phyloP scores from a whole-genome alignment of 2,113 vertebrate genomes.

The Tachuris rubrigastra region DNA sequence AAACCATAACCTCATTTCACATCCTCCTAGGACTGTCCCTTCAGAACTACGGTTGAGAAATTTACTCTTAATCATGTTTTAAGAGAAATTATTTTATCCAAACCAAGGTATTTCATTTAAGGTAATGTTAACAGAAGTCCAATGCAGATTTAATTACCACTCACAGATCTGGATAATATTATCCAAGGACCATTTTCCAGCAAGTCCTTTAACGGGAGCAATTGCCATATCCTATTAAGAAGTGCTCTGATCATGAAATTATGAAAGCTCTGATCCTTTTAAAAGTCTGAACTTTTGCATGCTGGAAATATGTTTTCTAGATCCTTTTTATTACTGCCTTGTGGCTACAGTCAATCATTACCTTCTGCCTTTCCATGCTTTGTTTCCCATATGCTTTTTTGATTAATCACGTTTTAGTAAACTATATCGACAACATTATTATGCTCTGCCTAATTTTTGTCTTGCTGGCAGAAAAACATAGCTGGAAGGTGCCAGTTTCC shows the following conservation, averaged over 20 bases:
- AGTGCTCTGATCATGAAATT: constrained; percentile 41
- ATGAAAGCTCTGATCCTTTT: constrained; percentile 21
- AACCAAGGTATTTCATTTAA: not conserved
- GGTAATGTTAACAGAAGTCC: not conserved
- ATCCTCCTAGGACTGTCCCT: not conserved
- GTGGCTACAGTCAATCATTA: constrained; percentile 5
- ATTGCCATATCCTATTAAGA: constrained; percentile 14
- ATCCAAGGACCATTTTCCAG: not conserved
- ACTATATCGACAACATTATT: not conserved
- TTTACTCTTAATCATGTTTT: not conserved
- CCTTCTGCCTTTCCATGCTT: constrained; percentile 25
- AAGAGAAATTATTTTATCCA: not conserved
- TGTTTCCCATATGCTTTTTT: not conserved
- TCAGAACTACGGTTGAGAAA: not conserved
- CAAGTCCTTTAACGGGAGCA: not conserved
- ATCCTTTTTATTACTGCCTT: not conserved
- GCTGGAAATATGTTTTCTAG: constrained; percentile 20
- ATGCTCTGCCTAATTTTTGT: not conserved
- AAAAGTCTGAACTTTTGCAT: constrained; percentile 4
- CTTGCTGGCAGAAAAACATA: not conserved
- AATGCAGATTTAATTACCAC: not conserved
- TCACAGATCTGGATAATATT: not conserved
- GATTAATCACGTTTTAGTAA: constrained; percentile 4
- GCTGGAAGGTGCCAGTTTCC: not conserved
- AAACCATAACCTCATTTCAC: not conserved